Evolutionary conservation across 2,113 vertebrate genomes (phyloP), one percentile per base, ranked within the genome.

Genomic region (Scomber japonicus): DNA sequence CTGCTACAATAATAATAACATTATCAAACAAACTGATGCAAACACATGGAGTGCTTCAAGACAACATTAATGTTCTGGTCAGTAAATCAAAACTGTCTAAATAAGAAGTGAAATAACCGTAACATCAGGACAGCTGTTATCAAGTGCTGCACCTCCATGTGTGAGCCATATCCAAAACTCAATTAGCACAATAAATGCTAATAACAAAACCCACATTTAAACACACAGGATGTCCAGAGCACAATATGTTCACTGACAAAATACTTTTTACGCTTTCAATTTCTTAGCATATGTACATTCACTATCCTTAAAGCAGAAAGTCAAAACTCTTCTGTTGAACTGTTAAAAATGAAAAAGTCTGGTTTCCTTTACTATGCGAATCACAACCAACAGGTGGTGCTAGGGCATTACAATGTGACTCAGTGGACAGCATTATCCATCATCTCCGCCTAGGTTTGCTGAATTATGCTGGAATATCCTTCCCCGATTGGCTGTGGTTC

Each of bases 321-420:
- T 17, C 46, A 19, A 66, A 46, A 71, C 44, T 0, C 7, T 3
- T 45, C 11, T 53, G 24, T 27, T 27, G 19, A 3, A 27, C 3
- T 49, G 3, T 30, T 57, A 15, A 1, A 50, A 44, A 40, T 40
- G 35, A 40, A n/a, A 15, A 55, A 21, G 15, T 35, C 16, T 5
- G 3, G 17, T 30, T 62, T 69, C 46, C 16, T 5, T 55, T 24
- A 11, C 49, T 19, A 1, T 55, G 40, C 16, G 11, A 1, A 17
- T 59, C 8, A 3, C 10, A 56, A 77, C 91, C 91, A 92, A 85
- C 71, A 92, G 90, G 89, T 83, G 92, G 91, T 51, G 89, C 85
- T 87, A 40, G 65, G 70, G 48, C 55, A 45, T 65, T 21, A 40
- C 19, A 16, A 46, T 45, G 35, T 11, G 46, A 27, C 71, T 44